These are phyloP conservation scores for Anarsia innoxiella DNA, from an alignment of 2,888 invertebrate genomes.

Conservation along the genomic window DNA sequence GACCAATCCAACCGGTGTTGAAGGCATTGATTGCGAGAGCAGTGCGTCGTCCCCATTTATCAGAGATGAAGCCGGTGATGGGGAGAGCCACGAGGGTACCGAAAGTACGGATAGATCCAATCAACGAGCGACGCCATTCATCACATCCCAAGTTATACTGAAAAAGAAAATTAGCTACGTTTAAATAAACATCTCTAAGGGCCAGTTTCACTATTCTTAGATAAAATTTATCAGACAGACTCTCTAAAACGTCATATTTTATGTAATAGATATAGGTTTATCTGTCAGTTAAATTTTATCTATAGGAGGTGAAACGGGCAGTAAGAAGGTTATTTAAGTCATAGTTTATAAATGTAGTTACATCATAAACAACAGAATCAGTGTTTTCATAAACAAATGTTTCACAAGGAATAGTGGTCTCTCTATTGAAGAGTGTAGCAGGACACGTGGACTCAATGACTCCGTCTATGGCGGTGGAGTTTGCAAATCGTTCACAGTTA, in stretches of 20 bases:
- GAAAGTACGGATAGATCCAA: slow-evolving; percentile 80
- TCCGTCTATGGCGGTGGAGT: background rate
- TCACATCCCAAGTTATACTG: slow-evolving; percentile 78
- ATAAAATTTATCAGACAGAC: too few species aligned
- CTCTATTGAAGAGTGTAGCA: slow-evolving; percentile 35
- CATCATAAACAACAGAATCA: slow-evolving; percentile 51
- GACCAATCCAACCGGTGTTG: slow-evolving; percentile 77
- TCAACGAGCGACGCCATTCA: slow-evolving; percentile 81
- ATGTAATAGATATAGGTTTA: too few species aligned
- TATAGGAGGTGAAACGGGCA: too few species aligned
- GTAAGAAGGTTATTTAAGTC: background rate
- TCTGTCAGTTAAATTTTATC: too few species aligned
- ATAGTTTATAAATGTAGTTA: slow-evolving; percentile 32
- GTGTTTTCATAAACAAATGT: slow-evolving; percentile 43
- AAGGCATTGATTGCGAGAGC: slow-evolving; percentile 73
- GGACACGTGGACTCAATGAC: slow-evolving; percentile 31
- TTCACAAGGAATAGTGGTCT: slow-evolving; percentile 30
- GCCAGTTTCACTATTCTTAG: too few species aligned
- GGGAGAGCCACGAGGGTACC: slow-evolving; percentile 81
- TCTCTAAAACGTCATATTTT: too few species aligned
- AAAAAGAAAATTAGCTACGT: too few species aligned
- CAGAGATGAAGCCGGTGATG: slow-evolving; percentile 81
- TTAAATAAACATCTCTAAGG: too few species aligned
- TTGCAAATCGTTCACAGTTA: slow-evolving; percentile 1
- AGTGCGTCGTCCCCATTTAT: slow-evolving; percentile 79